Evolutionary conservation across 2,888 invertebrate genomes (phyloP), one percentile per base, ranked within the genome.

Genomic region (Caenorhabditis auriculariae): DNA sequence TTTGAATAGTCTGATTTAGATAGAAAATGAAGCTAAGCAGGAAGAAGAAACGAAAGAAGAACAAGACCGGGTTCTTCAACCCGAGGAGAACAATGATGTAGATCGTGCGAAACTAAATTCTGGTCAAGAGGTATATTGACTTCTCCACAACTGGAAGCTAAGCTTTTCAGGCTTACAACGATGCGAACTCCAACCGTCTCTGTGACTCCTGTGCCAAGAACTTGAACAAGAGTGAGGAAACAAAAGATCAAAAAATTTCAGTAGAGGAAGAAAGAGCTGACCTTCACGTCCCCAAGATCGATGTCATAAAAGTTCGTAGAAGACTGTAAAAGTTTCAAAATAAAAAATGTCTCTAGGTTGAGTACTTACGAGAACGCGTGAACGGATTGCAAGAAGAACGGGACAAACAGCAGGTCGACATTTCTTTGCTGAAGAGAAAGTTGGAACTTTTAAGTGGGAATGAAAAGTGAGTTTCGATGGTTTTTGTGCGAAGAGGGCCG

Each of bases 361-460:
- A 29, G 35, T 15, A 23, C 26, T 44, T 61, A 12, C 41, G 42
- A 15, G 29, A 39, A 9, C 46, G 45, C 7, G 43, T 61, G 3
- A 4, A 39, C 9, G 47, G 54, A 41, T 45, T 69, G 9, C 65
- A 66, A 28, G 54, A 55, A 27, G 66, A 68, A 32, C 49, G 58
- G 7, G 71, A 71, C 19, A 53, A 47, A 9, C 59, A 60, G 9
- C 50, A 60, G 17, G 47, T 72, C 4, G 72, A 72, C 27, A 49
- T 60, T 26, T 57, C 65, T 5, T 55, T 72, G 3, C 27, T 66
- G 2, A 63, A 55, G 26, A 28, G 56, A 24, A 63, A 59, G 19
- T 32, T 48, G 1, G 58, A 63, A 27, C 48, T 59, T n/a, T 12
- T 35, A n/a, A 17, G 55, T 50, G 0, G 50, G 23, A 23, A n/a